These are phyloP conservation scores for Ctenicera cuprea DNA, from an alignment of 2,888 invertebrate species.

Conservation along the genomic window DNA sequence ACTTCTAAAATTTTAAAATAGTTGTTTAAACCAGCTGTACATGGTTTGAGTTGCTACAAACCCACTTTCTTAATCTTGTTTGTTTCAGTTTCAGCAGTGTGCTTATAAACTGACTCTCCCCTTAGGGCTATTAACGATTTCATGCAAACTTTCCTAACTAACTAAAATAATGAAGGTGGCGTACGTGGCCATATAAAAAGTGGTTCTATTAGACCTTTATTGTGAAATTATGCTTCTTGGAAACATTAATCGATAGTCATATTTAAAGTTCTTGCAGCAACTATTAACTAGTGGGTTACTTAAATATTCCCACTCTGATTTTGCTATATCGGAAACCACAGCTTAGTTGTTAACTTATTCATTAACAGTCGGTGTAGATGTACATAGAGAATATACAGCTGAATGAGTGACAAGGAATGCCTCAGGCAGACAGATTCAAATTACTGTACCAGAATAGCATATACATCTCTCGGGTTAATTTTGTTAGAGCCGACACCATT, in stretches of 20 bases:
- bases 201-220: not conserved
- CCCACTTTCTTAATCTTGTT: not conserved
- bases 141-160: not conserved
- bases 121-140: conserved; percentile 1
- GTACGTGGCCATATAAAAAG: not conserved
- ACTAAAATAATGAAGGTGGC: not conserved
- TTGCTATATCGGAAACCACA: not conserved
- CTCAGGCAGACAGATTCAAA: conserved; percentile 26
- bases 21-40: too few relatives aligned
- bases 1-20: too few relatives aligned
- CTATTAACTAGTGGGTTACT: not conserved
- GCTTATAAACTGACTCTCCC: not conserved
- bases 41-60: not conserved
- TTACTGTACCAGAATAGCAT: conserved; percentile 7
- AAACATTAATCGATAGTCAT: not conserved
- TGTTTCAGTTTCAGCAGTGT: not conserved
- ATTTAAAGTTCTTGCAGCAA: not conserved
- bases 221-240: not conserved
- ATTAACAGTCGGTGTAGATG: not conserved
- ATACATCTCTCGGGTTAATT: conserved; percentile 26
- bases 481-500: conserved; percentile 22
- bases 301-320: not conserved
- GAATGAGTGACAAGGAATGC: conserved; percentile 27
- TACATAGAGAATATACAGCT: conserved; percentile 13
- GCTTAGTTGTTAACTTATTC: conserved; percentile 10